Percentiles rank a stretch among this genome's conserved stretches.
Evolutionary conservation across 2,888 invertebrate species (phyloP).

Genomic region (Trichogramma evanescens): DNA sequence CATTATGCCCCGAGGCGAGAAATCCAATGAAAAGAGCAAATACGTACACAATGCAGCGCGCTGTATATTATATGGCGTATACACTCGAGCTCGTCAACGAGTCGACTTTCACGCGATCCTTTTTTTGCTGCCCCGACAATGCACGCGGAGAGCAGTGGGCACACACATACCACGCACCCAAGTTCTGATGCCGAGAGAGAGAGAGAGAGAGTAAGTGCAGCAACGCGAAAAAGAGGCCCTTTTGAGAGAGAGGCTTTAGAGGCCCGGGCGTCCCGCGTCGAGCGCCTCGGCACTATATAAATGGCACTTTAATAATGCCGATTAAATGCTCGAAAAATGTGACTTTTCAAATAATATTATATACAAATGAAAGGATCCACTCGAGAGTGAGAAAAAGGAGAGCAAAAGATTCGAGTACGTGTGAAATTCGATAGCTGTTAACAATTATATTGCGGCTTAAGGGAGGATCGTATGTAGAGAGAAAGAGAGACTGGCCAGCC

Average conservation of each 20-base stretch:
- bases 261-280: neutral
- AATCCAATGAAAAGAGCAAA: no score
- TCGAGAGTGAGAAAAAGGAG: no score
- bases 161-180: neutral
- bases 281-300: neutral
- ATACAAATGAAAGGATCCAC: no score
- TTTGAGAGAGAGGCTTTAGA: neutral
- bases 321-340: conserved; percentile 2
- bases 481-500: no score
- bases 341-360: no score
- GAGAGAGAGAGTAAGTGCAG: neutral
- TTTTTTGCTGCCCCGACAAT: neutral
- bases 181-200: neutral
- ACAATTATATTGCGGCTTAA: no score
- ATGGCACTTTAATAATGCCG: conserved; percentile 10
- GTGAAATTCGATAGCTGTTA: conserved; percentile 8
- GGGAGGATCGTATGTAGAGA: no score
- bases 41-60: neutral
- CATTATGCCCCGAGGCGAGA: neutral
- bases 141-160: neutral
- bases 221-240: neutral
- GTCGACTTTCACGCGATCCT: neutral
- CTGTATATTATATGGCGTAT: neutral
- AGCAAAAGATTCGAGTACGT: neutral
- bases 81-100: neutral